These are phyloP conservation scores for Calephelis virginiensis DNA, from an alignment of 1,140 invertebrate species.

Conservation along the genomic window DNA sequence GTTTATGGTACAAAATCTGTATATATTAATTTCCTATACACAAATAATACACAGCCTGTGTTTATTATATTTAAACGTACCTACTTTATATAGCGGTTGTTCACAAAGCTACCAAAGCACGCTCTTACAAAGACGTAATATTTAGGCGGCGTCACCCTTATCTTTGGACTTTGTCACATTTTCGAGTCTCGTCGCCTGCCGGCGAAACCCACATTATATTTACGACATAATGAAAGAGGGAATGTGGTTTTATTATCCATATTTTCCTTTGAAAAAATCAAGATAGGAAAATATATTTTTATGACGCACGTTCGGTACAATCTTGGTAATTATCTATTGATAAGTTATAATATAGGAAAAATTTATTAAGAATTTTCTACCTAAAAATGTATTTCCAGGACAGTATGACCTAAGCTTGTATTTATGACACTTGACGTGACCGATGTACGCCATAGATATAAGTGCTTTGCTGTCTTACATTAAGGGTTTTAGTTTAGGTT, in stretches of 20 bases:
- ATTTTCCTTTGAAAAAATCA: conserved; percentile 7
- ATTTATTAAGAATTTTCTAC: too few species aligned
- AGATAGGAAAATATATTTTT: conserved; percentile 4
- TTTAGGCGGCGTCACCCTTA: conserved; percentile 1
- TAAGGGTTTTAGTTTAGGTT: too few species aligned
- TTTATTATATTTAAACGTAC: neutral
- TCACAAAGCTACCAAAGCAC: conserved; percentile 11
- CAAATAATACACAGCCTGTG: neutral
- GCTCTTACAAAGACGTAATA: conserved; percentile 6
- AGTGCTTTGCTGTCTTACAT: too few species aligned
- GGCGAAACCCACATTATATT: conserved; percentile 12
- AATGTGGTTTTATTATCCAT: conserved; percentile 8
- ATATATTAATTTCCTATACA: too few species aligned
- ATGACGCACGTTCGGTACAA: neutral
- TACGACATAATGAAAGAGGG: conserved; percentile 4
- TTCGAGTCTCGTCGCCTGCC: conserved; percentile 5
- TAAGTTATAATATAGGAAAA: too few species aligned
- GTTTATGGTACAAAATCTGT: too few species aligned
- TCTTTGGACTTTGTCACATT: conserved; percentile 2
- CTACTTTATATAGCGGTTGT: neutral
- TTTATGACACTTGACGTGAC: too few species aligned
- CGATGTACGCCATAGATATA: too few species aligned
- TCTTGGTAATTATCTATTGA: too few species aligned
- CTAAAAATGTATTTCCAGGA: too few species aligned
- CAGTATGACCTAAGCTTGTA: too few species aligned